A percentile compares a stretch with the other conserved stretches of the same genome.
Evolutionary conservation across 2,888 invertebrate species (phyloP).

Genomic region (Cinara cedri): DNA sequence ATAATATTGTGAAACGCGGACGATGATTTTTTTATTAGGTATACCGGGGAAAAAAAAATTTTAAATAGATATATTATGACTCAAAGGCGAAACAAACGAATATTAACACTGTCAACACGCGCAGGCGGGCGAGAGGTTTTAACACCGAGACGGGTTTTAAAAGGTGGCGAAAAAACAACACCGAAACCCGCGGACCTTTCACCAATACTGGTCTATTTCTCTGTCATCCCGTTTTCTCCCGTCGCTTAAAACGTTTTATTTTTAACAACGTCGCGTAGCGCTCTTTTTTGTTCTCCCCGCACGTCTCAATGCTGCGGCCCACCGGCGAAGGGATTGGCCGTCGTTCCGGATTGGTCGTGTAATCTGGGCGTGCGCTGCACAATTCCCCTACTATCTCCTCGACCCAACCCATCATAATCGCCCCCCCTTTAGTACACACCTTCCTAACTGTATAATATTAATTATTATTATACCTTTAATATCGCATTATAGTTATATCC

Average conservation of each 20-base stretch:
- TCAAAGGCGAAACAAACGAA: constrained; percentile 22
- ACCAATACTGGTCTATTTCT: constrained; percentile 56
- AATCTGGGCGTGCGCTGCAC: background rate
- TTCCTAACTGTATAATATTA: background rate
- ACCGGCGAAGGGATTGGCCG: constrained; percentile 17
- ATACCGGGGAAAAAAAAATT: background rate
- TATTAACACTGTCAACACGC: constrained; percentile 45
- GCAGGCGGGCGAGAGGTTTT: background rate
- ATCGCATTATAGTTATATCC: too few relatives aligned
- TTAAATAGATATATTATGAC: background rate
- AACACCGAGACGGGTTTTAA: background rate
- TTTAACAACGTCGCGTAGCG: constrained; percentile 25
- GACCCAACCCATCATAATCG: constrained; percentile 27
- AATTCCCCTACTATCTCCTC: background rate
- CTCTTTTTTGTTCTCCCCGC: background rate
- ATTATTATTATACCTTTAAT: too few relatives aligned
- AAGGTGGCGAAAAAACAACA: constrained; percentile 51
- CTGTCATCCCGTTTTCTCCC: constrained; percentile 51
- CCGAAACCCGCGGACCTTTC: constrained; percentile 54
- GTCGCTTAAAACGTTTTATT: constrained; percentile 45
- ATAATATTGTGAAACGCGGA: constrained; percentile 16
- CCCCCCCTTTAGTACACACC: constrained; percentile 20
- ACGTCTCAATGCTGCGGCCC: background rate
- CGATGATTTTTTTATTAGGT: constrained; percentile 56
- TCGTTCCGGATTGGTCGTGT: constrained; percentile 1